Conservation (phyloP, 2,113 vertebrate species). For the Oreochromis spilurus region DNA sequence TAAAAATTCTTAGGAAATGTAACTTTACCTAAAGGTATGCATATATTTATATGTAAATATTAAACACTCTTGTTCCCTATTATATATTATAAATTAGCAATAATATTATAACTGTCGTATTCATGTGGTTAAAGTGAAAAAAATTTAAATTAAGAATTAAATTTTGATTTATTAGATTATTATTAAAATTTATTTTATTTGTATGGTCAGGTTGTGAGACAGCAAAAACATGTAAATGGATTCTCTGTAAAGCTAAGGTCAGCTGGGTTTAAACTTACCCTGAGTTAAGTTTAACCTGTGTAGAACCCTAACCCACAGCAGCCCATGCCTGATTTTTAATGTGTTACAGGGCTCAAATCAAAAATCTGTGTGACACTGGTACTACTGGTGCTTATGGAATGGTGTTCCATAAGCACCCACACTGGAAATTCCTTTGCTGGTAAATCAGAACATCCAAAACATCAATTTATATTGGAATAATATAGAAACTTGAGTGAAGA, state of each 20-base stretch:
- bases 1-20: not conserved
- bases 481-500: not conserved
- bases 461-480: not conserved
- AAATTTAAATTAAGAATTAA: not conserved
- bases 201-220: not conserved
- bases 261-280: not conserved
- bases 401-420: not conserved
- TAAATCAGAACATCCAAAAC: not conserved
- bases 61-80: not conserved
- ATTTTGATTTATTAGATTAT: not conserved
- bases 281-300: not conserved
- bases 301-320: not conserved
- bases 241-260: not conserved
- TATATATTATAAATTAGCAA: not conserved
- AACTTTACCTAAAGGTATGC: not conserved
- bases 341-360: not conserved
- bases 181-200: not conserved
- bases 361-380: not conserved
- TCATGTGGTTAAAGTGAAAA: not conserved
- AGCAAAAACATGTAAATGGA: not conserved
- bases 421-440: not conserved
- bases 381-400: not conserved
- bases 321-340: not conserved
- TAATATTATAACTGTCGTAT: not conserved
- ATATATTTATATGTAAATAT: not conserved